Evolutionary conservation across 1,140 invertebrate genomes (phyloP), one percentile per base, ranked within the genome.

Genomic region (Anadara kagoshimensis): DNA sequence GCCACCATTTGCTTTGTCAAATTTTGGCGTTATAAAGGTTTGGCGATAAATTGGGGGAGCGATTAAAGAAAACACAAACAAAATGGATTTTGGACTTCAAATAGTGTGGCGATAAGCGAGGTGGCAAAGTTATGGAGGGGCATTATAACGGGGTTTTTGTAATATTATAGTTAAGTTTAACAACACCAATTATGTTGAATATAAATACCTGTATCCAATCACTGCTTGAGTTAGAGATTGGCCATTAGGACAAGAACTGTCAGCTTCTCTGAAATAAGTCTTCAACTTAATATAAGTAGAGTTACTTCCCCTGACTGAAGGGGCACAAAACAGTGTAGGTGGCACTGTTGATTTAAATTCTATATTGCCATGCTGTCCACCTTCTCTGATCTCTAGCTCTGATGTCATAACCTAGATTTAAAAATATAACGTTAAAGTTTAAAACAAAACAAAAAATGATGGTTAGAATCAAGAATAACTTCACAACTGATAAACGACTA

Each of bases 141-240:
- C n/a, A n/a, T n/a, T n/a, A n/a, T n/a, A n/a, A n/a, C n/a, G n/a
- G n/a, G n/a, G n/a, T n/a, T n/a, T n/a, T n/a, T n/a, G n/a, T n/a
- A n/a, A n/a, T n/a, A n/a, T n/a, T n/a, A 49, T 18, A 49, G 47
- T 49, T 18, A 49, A 49, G 14, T 49, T 4, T 10, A 49, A 49
- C 3, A 2, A 14, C 2, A 49, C 2, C 47, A 24, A 16, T 41
- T 18, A 47, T 3, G 29, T 18, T 7, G 16, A 7, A 36, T 43
- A n/a, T 7, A 45, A 18, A 16, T 62, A 67, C 63, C 54, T 69
- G 22, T 65, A 63, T 29, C 69, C 59, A 62, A 80, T 45, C 3
- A 78, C 70, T 62, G 78, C 75, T 47, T 83, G 82, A 26, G 64
- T 69, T 22, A 81, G 53, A 0, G 49, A n/a, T 44, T 78, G 77